phyloP scores from a whole-genome alignment of 2,113 vertebrate species.

The Amblyornis subalaris region DNA sequence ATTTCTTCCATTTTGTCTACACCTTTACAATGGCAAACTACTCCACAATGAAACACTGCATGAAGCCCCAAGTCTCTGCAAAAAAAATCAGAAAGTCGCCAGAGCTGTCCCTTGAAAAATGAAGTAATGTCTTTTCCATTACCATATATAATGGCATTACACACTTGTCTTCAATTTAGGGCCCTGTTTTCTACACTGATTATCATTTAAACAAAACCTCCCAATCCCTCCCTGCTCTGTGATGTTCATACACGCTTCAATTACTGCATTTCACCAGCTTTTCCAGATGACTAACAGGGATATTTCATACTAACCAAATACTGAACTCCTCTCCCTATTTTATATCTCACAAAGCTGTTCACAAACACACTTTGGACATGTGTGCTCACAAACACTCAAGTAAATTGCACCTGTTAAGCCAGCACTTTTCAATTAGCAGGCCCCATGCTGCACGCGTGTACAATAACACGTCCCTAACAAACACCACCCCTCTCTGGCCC shows the following conservation, averaged over 20 bases:
- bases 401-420: not conserved
- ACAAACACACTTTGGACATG: not conserved
- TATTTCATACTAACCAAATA: not conserved
- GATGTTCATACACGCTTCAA: accelerated
- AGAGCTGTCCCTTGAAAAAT: not conserved
- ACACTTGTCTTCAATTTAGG: not conserved
- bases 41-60: not conserved
- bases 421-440: not conserved
- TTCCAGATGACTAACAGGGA: not conserved
- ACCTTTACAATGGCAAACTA: not conserved
- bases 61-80: not conserved
- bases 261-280: not conserved
- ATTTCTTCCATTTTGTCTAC: not conserved
- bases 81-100: not conserved
- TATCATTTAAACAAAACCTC: not conserved
- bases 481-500: not conserved
- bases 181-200: not conserved
- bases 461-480: not conserved
- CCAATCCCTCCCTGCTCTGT: not conserved
- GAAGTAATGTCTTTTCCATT: not conserved
- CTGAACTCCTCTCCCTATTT: not conserved
- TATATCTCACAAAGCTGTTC: not conserved
- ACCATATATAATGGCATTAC: not conserved
- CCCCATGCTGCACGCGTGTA: not conserved
- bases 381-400: not conserved